Evolutionary conservation across 92 coral and sea anemone species (phyloP).

Genomic region (Zoanthus sociatus): DNA sequence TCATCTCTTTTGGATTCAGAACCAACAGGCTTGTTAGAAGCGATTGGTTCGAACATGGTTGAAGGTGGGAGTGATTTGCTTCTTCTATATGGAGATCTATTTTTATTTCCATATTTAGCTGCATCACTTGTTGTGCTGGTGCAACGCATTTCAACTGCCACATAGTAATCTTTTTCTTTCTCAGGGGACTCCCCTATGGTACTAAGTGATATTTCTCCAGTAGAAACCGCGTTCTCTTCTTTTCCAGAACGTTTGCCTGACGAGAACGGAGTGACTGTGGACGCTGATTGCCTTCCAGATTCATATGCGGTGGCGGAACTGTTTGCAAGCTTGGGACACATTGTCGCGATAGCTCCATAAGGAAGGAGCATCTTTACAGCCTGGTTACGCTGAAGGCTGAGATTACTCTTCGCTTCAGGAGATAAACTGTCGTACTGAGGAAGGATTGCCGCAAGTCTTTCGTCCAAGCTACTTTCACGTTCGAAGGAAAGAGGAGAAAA

Average conservation of each 20-base stretch:
- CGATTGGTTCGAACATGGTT: background rate
- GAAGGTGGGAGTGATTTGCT: slow-evolving; percentile 23
- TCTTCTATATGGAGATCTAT: slow-evolving; percentile 8
- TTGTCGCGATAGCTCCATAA: slow-evolving; percentile 58
- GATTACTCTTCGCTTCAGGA: slow-evolving; percentile 62
- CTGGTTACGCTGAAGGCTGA: slow-evolving; percentile 68
- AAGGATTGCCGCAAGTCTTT: slow-evolving; percentile 65
- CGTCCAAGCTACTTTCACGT: slow-evolving; percentile 68
- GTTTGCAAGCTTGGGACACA: slow-evolving; percentile 57
- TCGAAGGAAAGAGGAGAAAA: slow-evolving; percentile 8
- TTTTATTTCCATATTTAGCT: background rate
- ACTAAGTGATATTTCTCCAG: background rate
- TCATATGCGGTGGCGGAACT: background rate
- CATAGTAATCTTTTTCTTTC: background rate
- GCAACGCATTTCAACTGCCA: background rate
- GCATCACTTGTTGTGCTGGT: background rate
- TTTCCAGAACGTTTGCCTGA: slow-evolving; percentile 10
- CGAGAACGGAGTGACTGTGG: background rate
- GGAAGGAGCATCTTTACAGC: slow-evolving; percentile 64
- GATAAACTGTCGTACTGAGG: slow-evolving; percentile 73
- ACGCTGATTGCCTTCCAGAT: background rate
- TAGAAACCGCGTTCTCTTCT: background rate
- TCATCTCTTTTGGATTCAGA: slow-evolving; percentile 2
- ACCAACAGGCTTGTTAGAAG: background rate
- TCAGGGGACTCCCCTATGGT: background rate